Evolutionary conservation across 2,888 invertebrate genomes (phyloP), one percentile per base, ranked within the genome.

Genomic region (Hypomecis punctinalis): DNA sequence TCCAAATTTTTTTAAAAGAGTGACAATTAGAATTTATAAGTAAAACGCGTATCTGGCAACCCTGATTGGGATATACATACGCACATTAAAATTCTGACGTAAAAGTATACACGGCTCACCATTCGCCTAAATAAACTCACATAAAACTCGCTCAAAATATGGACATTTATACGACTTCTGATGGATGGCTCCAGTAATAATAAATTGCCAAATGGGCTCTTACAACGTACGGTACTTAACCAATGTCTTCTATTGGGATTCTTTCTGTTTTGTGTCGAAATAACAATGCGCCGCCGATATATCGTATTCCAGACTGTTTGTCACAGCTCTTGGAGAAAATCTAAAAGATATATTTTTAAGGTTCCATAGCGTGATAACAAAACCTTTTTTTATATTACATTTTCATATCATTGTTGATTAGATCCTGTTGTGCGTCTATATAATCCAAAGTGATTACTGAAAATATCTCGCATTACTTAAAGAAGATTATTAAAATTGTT

Each of bases 101-200:
- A 35, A 53, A 11, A 40, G 46, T 33, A 37, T 36, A 54, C 64
- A 63, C 53, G 64, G 46, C 55, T 67, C 64, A 72, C 67, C 61
- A 72, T 69, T 67, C 66, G 56, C 70, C 65, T 70, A 71, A 74
- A 75, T 66, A 71, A 70, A 70, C 68, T 58, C 53, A 39, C 59
- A 66, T 63, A 68, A 66, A 48, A 69, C 52, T 33, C 52, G 4
- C 52, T 40, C 52, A 42, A 52, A 52, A 62, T 57, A 69, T 53
- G 33, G 37, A 55, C 43, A 42, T 48, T 46, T 57, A 67, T 69
- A 66, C 58, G 56, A 56, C 48, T 36, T 57, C 63, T 76, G 74
- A 76, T 76, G 61, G 75, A 76, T 76, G 63, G 61, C 61, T 47
- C 63, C 59, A 56, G 52, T 63, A 56, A 66, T 45, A 69, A 37